These are phyloP conservation scores for Meda fulgida DNA, from an alignment of 2,797 vertebrate genomes.

Conservation along the genomic window DNA sequence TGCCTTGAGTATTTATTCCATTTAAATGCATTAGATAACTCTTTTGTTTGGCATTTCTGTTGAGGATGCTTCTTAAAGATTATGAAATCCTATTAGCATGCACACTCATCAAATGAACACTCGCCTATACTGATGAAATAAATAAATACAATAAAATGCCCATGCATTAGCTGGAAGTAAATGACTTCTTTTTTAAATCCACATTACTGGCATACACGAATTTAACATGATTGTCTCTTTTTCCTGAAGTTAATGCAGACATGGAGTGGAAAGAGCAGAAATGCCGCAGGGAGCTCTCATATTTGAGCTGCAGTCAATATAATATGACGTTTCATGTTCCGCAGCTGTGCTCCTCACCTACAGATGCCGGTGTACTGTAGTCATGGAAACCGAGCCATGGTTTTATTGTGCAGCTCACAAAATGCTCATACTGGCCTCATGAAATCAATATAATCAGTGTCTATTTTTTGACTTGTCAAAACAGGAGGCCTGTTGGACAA, in stretches of 20 bases:
- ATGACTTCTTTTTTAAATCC: background rate
- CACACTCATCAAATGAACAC: background rate
- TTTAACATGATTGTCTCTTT: background rate
- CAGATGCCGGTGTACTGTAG: constrained; percentile 26
- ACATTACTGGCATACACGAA: background rate
- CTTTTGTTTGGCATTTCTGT: constrained; percentile 38
- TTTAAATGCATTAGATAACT: constrained; percentile 39
- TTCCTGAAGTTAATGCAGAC: constrained; percentile 1
- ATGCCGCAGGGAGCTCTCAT: background rate
- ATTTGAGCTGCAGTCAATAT: constrained; percentile 16
- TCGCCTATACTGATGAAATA: background rate
- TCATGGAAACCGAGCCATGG: constrained; percentile 36
- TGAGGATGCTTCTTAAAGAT: constrained; percentile 41
- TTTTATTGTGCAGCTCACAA: constrained; percentile 1
- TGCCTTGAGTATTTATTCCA: constrained; percentile 23
- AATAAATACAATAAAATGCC: constrained; percentile 6
- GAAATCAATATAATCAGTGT: background rate
- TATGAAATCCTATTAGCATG: constrained; percentile 39
- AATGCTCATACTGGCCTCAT: background rate
- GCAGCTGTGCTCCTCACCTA: constrained; percentile 22
- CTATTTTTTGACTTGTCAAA: constrained; percentile 9
- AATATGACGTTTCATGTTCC: background rate
- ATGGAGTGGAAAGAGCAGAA: constrained; percentile 26
- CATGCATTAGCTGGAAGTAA: constrained; percentile 2
- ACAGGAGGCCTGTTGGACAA: background rate